Base-by-base conservation (phyloP, 2,797 vertebrate genomes). In the Tiaroga cobitis region DNA sequence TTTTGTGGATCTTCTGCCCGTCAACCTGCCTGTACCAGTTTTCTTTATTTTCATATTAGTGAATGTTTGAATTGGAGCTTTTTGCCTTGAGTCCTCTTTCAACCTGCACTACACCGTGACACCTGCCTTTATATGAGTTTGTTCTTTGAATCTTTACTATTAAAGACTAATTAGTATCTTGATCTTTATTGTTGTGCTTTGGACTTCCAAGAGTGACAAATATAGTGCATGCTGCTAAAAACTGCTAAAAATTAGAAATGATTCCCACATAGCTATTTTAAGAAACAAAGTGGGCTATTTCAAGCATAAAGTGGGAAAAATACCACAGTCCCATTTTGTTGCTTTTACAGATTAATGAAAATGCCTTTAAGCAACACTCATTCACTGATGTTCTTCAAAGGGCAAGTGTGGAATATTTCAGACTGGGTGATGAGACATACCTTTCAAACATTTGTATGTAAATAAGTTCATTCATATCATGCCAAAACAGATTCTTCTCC, bases 291-390 rank as follows among this genome's bases (percentile, higher is more conserved):
- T 29, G 59, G 59, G 19, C 21, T 56, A 74, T 56, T 68, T 54
- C n/a, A 68, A 21, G 37, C 16, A 81, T 49, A 18, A 32, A 70
- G 24, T 13, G 6, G 65, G 34, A 39, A 74, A 68, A 54, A 32
- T 26, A n/a, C 4, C 29, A 18, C 11, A 1, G 5, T 21, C 70
- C 18, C 18, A 18, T 24, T 85, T 34, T 49, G 13, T 73, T 80
- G 56, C 43, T 74, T 13, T 80, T 51, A 74, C 16, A 85, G 80
- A 85, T 74, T 63, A 81, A 74, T 74, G 32, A 39, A 51, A 65
- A 74, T 41, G 43, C 51, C 68, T 61, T 67, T 67, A 68, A 77
- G 61, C 82, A 24, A 61, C 41, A 34, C 16, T 65, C 59, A 73
- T 59, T 65, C 32, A 75, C 70, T 76, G 15, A 68, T 67, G 59